These are phyloP conservation scores for Drosophila fungiperda DNA, from an alignment of 2,888 invertebrate species.

Conservation along the genomic window DNA sequence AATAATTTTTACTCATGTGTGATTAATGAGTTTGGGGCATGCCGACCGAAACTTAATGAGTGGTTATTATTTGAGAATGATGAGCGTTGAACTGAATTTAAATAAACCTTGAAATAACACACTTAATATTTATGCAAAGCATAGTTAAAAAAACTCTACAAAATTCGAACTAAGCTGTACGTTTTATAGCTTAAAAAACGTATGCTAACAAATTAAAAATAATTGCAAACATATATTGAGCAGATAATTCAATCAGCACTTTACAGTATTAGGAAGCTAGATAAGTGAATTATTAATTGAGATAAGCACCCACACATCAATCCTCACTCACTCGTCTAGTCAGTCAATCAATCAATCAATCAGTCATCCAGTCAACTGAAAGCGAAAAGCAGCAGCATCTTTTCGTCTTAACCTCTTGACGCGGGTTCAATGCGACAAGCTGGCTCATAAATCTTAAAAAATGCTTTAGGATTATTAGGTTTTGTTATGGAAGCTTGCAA, in stretches of 20 bases:
- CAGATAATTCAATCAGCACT: conserved; percentile 53
- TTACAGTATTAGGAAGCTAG: conserved; percentile 47
- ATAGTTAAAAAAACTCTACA: conserved; percentile 15
- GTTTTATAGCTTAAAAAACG: conserved; percentile 22
- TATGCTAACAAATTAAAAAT: conserved; percentile 30
- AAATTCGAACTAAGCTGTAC: conserved; percentile 5
- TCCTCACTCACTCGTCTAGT: conserved; percentile 32
- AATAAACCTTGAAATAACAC: conserved; percentile 38
- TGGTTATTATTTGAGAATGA: conserved; percentile 17
- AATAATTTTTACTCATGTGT: conserved; percentile 18
- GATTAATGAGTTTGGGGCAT: conserved; percentile 65
- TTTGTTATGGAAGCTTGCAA: conserved; percentile 35
- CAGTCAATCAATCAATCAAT: conserved; percentile 41
- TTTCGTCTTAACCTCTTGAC: conserved; percentile 68
- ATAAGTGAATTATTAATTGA: conserved; percentile 62
- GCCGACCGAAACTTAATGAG: conserved; percentile 32
- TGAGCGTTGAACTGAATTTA: conserved; percentile 14
- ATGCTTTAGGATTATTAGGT: conserved; percentile 44
- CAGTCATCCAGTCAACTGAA: conserved; percentile 64
- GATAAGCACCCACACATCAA: conserved; percentile 57
- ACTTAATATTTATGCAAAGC: conserved; percentile 35
- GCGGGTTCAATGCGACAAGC: conserved; percentile 73
- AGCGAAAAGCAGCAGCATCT: conserved; percentile 65
- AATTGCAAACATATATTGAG: conserved; percentile 37
- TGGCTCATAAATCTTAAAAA: conserved; percentile 67